Percentiles rank a stretch among this genome's conserved stretches.
Evolutionary conservation across 2,888 invertebrate genomes (phyloP).

Genomic region (Lasioglossum zephyrum): DNA sequence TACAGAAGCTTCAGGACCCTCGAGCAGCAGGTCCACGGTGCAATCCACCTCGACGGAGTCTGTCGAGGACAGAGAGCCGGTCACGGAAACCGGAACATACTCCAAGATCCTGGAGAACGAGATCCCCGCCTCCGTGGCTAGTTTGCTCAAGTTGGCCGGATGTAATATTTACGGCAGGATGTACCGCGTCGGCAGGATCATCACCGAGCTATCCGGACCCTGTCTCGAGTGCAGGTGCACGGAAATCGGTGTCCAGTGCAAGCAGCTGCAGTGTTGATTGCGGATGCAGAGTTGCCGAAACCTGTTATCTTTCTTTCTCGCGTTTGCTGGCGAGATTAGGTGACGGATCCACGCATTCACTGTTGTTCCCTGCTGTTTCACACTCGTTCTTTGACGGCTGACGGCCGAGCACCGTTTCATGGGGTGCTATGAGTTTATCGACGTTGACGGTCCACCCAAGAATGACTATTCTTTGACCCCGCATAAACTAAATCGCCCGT

Average conservation of each 20-base stretch:
- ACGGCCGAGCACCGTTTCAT: background rate
- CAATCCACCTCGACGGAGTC: background rate
- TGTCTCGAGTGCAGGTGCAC: slow-evolving; percentile 95
- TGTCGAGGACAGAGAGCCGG: slow-evolving; percentile 27
- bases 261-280: slow-evolving; percentile 87
- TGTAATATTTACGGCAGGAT: slow-evolving; percentile 96
- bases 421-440: background rate
- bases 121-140: slow-evolving; percentile 83
- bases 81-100: slow-evolving; percentile 55
- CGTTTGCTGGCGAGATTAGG: slow-evolving; percentile 10
- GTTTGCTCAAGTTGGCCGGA: slow-evolving; percentile 91
- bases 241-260: slow-evolving; percentile 93
- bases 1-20: background rate
- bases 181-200: slow-evolving; percentile 93
- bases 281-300: background rate
- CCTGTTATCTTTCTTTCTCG: slow-evolving; percentile 19
- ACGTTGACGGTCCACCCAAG: background rate
- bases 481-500: background rate
- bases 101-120: slow-evolving; percentile 73
- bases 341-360: slow-evolving; percentile 35
- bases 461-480: background rate
- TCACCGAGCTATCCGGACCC: slow-evolving; percentile 92
- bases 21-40: slow-evolving; percentile 17
- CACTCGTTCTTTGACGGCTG: background rate
- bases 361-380: slow-evolving; percentile 18